Conservation (phyloP, 2,888 invertebrate genomes). For the Andrena marginata region DNA sequence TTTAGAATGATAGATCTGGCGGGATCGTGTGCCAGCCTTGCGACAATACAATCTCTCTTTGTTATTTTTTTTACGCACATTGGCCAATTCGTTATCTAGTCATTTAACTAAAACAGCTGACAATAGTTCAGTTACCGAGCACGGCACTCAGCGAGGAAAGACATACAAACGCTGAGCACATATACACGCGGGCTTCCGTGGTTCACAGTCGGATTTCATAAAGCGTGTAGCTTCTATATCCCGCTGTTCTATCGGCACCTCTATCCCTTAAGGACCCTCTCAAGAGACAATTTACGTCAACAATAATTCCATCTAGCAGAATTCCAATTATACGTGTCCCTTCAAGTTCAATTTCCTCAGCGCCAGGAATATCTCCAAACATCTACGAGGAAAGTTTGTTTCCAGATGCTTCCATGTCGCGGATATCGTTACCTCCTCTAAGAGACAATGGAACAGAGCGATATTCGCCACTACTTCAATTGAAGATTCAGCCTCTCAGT, state of each 20-base stretch:
- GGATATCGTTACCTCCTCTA: not conserved
- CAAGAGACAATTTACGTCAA: constrained; percentile 2
- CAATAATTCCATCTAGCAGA: constrained; percentile 15
- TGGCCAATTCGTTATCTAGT: not conserved
- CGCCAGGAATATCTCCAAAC: not conserved
- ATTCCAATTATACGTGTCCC: constrained; percentile 7
- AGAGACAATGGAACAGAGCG: not conserved
- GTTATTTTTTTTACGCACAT: not conserved
- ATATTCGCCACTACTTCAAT: not conserved
- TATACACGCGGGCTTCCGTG: not conserved
- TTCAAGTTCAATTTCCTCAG: not conserved
- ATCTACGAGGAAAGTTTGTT: not conserved
- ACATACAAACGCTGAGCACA: not conserved
- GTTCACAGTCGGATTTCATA: not conserved
- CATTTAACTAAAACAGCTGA: not conserved
- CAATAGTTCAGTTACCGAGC: not conserved
- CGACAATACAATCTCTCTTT: constrained; percentile 1
- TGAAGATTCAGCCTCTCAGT: not conserved
- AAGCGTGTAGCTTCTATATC: not conserved
- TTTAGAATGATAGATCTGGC: constrained; percentile 60
- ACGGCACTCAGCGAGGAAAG: not conserved
- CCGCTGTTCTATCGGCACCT: not conserved
- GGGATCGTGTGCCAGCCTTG: not conserved
- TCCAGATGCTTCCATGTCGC: not conserved
- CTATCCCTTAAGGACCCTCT: constrained; percentile 1